A percentile compares a stretch with the other conserved stretches of the same genome.
phyloP scores from a whole-genome alignment of 2,113 vertebrate species.

The Spilogale gracilis region DNA sequence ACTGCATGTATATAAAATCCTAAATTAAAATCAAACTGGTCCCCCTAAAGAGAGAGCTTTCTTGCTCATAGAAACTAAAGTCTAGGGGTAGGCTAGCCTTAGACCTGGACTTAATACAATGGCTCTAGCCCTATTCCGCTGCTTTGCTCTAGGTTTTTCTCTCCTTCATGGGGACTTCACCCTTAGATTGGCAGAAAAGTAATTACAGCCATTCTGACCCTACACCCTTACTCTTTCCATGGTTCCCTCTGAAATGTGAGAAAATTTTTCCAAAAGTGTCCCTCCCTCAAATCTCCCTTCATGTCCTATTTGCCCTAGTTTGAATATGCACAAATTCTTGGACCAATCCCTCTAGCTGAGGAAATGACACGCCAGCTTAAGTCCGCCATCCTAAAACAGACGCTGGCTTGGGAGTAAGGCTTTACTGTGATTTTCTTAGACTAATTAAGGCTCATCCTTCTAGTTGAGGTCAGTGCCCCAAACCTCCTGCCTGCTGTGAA shows the following conservation, averaged over 20 bases:
- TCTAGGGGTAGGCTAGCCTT: background rate
- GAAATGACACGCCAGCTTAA: background rate
- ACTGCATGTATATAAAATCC: background rate
- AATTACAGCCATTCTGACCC: background rate
- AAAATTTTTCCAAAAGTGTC: background rate
- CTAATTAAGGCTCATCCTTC: constrained; percentile 61
- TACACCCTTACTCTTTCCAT: background rate
- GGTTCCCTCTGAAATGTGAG: background rate
- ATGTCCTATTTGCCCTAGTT: background rate
- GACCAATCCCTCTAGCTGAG: background rate
- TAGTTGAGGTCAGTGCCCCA: background rate
- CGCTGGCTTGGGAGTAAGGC: background rate
- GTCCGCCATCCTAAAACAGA: background rate
- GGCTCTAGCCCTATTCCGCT: background rate
- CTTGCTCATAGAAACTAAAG: background rate
- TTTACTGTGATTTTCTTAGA: constrained; percentile 37
- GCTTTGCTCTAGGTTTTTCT: background rate
- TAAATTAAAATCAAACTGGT: constrained; percentile 49
- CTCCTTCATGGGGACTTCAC: background rate
- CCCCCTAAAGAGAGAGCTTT: background rate
- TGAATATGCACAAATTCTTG: background rate
- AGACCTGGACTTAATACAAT: background rate
- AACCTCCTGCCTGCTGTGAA: constrained; percentile 42
- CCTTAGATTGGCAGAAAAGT: background rate
- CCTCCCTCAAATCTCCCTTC: background rate